Evolutionary conservation across 2,797 vertebrate genomes (phyloP), one percentile per base, ranked within the genome.

Genomic region (Nyctalus aviator): DNA sequence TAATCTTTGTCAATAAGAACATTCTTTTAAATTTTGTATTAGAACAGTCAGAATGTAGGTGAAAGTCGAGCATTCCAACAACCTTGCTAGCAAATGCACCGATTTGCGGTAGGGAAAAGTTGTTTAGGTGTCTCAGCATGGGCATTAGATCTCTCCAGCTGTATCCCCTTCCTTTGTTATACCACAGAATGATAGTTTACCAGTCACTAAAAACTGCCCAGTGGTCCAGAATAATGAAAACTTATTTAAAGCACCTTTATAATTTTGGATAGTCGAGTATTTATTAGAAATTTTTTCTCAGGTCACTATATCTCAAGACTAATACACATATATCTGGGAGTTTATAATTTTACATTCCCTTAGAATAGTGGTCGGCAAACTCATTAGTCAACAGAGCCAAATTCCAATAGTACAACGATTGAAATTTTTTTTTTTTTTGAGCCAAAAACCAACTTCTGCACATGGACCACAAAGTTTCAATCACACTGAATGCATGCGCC

Each of bases 271-370:
- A 69, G 37, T 81, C 6, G 53, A 48, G 21, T 88, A 69, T n/a
- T 76, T 90, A 82, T 13, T 73, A 85, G 48, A 82, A 71, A 37
- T 25, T 71, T 71, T 85, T 93, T 68, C 71, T 94, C 17, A 76
- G 64, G 37, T 92, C 46, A 87, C 4, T 64, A 1, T 71, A 78
- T 46, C 41, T 57, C 66, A 93, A 81, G 12, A 86, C 20, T 17
- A 30, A 68, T 30, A 66, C 2, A 96, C 64, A 93, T 91, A 84
- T 85, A 71, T 66, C 57, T 76, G 23, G 15, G 21, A 90, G 23
- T 96, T 91, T 35, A 59, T 35, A 76, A 78, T 85, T 79, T 15
- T 23, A 23, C 35, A 64, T 79, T 77, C 53, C 73, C 35, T 76
- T 82, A 13, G 85, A 44, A 44, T 44, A 44, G 44, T 44, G 44